Conservation (phyloP, 2,113 vertebrate genomes). For the Cynoglossus semilaevis region DNA sequence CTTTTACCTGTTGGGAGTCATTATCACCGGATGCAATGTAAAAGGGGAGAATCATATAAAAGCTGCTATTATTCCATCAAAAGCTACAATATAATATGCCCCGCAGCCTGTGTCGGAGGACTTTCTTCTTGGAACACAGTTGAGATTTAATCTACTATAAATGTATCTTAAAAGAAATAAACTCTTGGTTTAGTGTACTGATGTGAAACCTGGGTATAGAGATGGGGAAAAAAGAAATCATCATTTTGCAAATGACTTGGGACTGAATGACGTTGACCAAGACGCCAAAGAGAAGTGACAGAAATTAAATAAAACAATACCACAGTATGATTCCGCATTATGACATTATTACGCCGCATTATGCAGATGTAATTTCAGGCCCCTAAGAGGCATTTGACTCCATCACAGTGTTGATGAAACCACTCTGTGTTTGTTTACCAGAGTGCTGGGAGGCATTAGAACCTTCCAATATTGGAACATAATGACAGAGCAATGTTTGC, state of each 20-base stretch:
- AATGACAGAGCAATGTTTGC: conserved; percentile 39
- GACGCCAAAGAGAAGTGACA: too few relatives aligned
- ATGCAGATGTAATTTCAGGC: conserved; percentile 19
- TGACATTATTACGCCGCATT: neutral
- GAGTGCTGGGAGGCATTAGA: conserved; percentile 31
- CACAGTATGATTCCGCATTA: too few relatives aligned
- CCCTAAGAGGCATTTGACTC: conserved; percentile 12
- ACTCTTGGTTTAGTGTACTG: neutral
- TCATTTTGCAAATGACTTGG: too few relatives aligned
- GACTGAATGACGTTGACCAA: too few relatives aligned
- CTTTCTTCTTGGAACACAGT: neutral
- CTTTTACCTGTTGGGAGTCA: conserved; percentile 40
- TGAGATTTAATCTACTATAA: neutral
- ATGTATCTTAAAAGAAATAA: neutral
- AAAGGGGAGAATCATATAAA: conserved; percentile 15
- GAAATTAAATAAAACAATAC: too few relatives aligned
- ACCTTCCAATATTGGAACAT: conserved; percentile 32
- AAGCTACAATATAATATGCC: neutral
- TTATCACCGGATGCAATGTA: conserved; percentile 20
- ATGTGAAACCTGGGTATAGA: too few relatives aligned
- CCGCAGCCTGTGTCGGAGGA: neutral
- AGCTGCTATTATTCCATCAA: conserved; percentile 3
- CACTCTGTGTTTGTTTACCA: conserved; percentile 30
- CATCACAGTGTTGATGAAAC: conserved; percentile 21
- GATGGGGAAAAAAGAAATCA: too few relatives aligned